Evolutionary conservation across 2,888 invertebrate genomes (phyloP).

Genomic region (Hirtodrosophila cameraria): DNA sequence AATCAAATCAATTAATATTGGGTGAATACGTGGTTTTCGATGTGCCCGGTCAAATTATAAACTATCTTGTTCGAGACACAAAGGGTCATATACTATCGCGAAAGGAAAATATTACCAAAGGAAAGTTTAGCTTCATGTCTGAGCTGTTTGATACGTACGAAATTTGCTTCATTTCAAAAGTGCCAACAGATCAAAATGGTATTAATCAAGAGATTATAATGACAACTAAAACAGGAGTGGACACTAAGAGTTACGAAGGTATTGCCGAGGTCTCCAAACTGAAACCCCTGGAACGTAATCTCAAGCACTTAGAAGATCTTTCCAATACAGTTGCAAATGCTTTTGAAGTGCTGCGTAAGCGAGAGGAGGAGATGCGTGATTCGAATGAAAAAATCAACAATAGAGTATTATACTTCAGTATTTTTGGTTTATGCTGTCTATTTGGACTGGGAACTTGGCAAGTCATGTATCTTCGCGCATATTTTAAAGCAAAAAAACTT

Average conservation of each 20-base stretch:
- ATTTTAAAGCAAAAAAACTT: slow-evolving; percentile 99
- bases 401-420: slow-evolving; percentile 97
- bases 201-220: slow-evolving; percentile 93
- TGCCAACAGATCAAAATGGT: slow-evolving; percentile 91
- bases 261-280: slow-evolving; percentile 98
- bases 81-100: slow-evolving; percentile 96
- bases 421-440: slow-evolving; percentile 98
- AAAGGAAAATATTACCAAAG: slow-evolving; percentile 94
- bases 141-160: slow-evolving; percentile 98
- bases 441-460: slow-evolving; percentile 98
- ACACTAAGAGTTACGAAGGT: slow-evolving; percentile 98
- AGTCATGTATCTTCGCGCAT: slow-evolving; percentile 97
- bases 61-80: slow-evolving; percentile 95
- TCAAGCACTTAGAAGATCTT: slow-evolving; percentile 97
- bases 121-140: slow-evolving; percentile 98
- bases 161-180: slow-evolving; percentile 96
- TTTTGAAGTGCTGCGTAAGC: slow-evolving; percentile 97
- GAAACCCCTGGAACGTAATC: slow-evolving; percentile 98
- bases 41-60: slow-evolving; percentile 93
- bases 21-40: slow-evolving; percentile 97
- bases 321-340: slow-evolving; percentile 98
- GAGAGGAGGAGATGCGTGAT: slow-evolving; percentile 99
- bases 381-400: slow-evolving; percentile 99
- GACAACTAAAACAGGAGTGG: slow-evolving; percentile 96
- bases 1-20: slow-evolving; percentile 96